Evolutionary conservation across 2,113 vertebrate genomes (phyloP).

Genomic region (Anthoscopus minutus): DNA sequence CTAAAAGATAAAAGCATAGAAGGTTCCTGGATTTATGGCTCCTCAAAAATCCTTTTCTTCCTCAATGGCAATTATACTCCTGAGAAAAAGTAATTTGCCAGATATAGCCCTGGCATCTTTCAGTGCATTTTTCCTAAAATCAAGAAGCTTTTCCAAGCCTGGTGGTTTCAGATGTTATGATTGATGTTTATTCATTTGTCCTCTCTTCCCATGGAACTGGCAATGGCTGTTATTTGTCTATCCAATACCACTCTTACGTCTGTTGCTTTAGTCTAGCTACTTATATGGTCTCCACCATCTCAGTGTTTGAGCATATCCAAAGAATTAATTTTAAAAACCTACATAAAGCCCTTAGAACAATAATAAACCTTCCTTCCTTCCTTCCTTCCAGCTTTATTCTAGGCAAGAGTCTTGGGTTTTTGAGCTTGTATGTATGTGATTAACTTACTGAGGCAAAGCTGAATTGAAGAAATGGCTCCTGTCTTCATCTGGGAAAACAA

Average conservation of each 20-base stretch:
- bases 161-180: slow-evolving; percentile 20
- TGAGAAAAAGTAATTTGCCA: neutral
- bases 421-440: neutral
- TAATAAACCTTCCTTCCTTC: neutral
- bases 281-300: neutral
- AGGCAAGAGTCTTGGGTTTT: neutral
- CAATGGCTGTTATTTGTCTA: slow-evolving; percentile 1
- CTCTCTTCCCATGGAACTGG: slow-evolving; percentile 25
- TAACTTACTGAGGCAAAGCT: neutral
- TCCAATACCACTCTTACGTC: slow-evolving; percentile 36
- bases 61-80: neutral
- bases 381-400: neutral
- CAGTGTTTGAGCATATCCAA: slow-evolving; percentile 16
- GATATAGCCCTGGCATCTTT: neutral
- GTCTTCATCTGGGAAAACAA: neutral
- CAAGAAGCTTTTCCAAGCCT: slow-evolving; percentile 45
- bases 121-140: slow-evolving; percentile 28
- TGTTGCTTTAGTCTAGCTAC: slow-evolving; percentile 15
- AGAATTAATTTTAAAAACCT: neutral
- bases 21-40: neutral
- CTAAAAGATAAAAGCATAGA: neutral
- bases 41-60: neutral
- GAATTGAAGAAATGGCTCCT: neutral
- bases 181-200: neutral
- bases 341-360: neutral